A percentile compares a stretch with the other conserved stretches of the same genome.
Conservation (phyloP, 2,797 vertebrate genomes). For the Macropus fuliginosus region DNA sequence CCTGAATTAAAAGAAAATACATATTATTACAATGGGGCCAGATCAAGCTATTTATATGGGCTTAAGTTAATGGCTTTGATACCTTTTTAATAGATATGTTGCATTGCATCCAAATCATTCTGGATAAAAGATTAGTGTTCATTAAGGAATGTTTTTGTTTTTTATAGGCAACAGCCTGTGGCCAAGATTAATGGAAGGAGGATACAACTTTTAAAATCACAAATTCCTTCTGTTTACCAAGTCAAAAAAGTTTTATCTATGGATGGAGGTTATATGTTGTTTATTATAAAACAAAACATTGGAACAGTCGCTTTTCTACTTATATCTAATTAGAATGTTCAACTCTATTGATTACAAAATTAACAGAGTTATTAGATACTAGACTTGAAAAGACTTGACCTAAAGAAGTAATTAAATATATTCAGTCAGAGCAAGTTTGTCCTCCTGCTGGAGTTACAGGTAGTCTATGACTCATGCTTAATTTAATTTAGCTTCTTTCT, state of each 20-base stretch:
- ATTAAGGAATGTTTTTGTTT: constrained; percentile 64
- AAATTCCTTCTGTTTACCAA: not conserved
- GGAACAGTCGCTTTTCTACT: constrained; percentile 25
- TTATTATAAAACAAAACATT: constrained; percentile 47
- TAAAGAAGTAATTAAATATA: constrained; percentile 50
- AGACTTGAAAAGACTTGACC: constrained; percentile 56
- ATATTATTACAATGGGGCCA: constrained; percentile 51
- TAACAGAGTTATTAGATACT: constrained; percentile 3
- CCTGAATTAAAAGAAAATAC: constrained; percentile 28
- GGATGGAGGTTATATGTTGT: constrained; percentile 17
- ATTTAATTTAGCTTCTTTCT: constrained; percentile 37
- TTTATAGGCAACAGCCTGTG: constrained; percentile 35
- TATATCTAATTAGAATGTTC: constrained; percentile 44
- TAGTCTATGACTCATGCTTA: constrained; percentile 47
- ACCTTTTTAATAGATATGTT: constrained; percentile 49
- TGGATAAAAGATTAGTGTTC: constrained; percentile 46
- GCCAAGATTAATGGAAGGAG: constrained; percentile 38
- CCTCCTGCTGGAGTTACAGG: not conserved
- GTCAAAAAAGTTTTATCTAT: not conserved
- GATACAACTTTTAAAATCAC: not conserved
- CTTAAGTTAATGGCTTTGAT: constrained; percentile 11
- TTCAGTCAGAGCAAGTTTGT: constrained; percentile 45
- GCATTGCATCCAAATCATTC: constrained; percentile 59
- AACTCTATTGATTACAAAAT: constrained; percentile 44
- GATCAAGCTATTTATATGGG: constrained; percentile 45